These are phyloP conservation scores for Cephus nigrinus DNA, from an alignment of 2,888 invertebrate species.

Conservation along the genomic window DNA sequence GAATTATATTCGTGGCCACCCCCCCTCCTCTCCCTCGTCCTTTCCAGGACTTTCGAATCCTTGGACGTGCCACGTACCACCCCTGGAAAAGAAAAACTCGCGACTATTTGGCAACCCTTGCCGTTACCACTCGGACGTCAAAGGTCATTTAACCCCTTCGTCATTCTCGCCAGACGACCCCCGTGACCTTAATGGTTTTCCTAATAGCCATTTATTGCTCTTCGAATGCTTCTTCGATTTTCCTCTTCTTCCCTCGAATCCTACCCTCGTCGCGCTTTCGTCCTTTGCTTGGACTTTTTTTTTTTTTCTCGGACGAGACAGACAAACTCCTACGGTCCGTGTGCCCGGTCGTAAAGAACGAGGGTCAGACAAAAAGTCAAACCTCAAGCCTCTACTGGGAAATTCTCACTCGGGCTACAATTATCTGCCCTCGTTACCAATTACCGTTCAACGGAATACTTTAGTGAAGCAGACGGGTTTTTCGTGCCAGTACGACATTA, in stretches of 20 bases:
- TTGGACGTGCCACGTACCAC: background rate
- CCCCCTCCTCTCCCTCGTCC: background rate
- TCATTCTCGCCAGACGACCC: background rate
- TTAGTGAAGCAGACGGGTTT: background rate
- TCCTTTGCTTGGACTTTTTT: background rate
- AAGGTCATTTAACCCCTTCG: slow-evolving; percentile 2
- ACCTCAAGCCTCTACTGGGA: background rate
- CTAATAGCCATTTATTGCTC: background rate
- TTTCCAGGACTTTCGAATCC: background rate
- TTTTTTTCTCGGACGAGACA: background rate
- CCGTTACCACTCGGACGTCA: background rate
- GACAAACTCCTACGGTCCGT: background rate
- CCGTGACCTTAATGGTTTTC: background rate
- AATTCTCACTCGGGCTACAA: background rate
- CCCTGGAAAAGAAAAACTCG: background rate
- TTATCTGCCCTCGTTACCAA: background rate
- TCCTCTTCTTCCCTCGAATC: background rate
- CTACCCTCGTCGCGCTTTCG: background rate
- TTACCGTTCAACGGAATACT: background rate
- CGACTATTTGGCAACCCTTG: background rate
- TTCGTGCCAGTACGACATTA: background rate
- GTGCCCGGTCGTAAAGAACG: background rate
- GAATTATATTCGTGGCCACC: background rate
- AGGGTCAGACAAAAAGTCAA: background rate
- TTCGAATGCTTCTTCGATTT: background rate